These are phyloP conservation scores for Nasonovia ribisnigri DNA, from an alignment of 2,888 invertebrate species.

Conservation along the genomic window DNA sequence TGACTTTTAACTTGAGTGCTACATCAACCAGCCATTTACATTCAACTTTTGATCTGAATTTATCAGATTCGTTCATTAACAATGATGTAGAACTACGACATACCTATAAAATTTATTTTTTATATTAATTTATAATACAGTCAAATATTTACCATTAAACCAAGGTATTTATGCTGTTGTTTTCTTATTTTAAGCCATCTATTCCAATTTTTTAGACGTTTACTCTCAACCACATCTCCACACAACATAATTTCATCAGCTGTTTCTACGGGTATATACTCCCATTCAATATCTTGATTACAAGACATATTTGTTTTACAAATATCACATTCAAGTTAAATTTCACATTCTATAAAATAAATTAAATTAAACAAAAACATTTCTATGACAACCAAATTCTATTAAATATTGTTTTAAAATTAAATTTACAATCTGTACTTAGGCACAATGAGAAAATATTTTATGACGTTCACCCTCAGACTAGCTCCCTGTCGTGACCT, in stretches of 20 bases:
- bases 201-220: constrained; percentile 45
- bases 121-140: not conserved
- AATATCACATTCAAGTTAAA: not conserved
- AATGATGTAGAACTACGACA: constrained; percentile 45
- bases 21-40: constrained; percentile 10
- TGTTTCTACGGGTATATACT: constrained; percentile 41
- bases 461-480: too few relatives aligned
- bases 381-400: constrained; percentile 34
- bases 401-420: not conserved
- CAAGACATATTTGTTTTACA: constrained; percentile 28
- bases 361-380: not conserved
- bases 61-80: constrained; percentile 41
- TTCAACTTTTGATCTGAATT: constrained; percentile 54
- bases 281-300: constrained; percentile 3
- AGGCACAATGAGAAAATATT: too few relatives aligned
- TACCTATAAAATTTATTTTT: constrained; percentile 19
- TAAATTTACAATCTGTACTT: too few relatives aligned
- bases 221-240: constrained; percentile 30
- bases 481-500: too few relatives aligned
- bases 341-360: not conserved
- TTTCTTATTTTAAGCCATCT: constrained; percentile 59
- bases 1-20: constrained; percentile 26
- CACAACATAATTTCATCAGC: constrained; percentile 46
- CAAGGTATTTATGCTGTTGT: constrained; percentile 31
- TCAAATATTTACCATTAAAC: constrained; percentile 35